Evolutionary conservation across 2,797 vertebrate species (phyloP).

Genomic region (Synanceia verrucosa): DNA sequence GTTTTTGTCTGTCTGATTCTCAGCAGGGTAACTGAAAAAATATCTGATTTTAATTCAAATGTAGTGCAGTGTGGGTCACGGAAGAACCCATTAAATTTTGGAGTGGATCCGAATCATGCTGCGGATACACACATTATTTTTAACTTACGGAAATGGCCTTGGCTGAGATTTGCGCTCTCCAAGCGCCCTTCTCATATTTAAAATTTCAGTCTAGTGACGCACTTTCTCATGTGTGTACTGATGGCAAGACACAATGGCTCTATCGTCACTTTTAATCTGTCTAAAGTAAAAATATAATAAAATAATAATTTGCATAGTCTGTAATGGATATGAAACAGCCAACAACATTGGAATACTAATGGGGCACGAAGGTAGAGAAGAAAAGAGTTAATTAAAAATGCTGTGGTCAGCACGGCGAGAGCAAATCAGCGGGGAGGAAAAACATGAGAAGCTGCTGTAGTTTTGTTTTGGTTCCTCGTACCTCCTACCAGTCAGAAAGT

Average conservation of each 20-base stretch:
- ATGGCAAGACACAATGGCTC: not conserved
- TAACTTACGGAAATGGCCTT: not conserved
- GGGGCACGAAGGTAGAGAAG: not conserved
- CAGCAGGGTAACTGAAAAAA: not conserved
- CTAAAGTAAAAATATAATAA: conserved; percentile 10
- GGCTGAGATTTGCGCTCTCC: not conserved
- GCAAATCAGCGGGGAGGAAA: conserved; percentile 3
- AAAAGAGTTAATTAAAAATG: conserved; percentile 20
- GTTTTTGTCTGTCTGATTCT: not conserved
- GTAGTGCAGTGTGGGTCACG: not conserved
- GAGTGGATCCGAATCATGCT: not conserved
- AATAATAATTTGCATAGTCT: not conserved
- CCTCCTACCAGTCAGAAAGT: conserved; percentile 18
- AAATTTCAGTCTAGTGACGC: not conserved
- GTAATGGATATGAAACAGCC: not conserved
- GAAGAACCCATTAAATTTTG: not conserved
- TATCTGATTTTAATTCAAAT: not conserved
- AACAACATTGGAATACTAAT: conserved; percentile 16
- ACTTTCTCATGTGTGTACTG: not conserved
- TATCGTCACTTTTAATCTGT: not conserved
- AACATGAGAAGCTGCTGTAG: not conserved
- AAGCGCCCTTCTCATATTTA: not conserved
- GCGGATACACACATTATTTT: not conserved
- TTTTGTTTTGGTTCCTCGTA: conserved; percentile 12
- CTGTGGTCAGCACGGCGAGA: not conserved